These are phyloP conservation scores for Nymphalis urticae DNA, from an alignment of 2,888 invertebrate genomes.

Conservation along the genomic window DNA sequence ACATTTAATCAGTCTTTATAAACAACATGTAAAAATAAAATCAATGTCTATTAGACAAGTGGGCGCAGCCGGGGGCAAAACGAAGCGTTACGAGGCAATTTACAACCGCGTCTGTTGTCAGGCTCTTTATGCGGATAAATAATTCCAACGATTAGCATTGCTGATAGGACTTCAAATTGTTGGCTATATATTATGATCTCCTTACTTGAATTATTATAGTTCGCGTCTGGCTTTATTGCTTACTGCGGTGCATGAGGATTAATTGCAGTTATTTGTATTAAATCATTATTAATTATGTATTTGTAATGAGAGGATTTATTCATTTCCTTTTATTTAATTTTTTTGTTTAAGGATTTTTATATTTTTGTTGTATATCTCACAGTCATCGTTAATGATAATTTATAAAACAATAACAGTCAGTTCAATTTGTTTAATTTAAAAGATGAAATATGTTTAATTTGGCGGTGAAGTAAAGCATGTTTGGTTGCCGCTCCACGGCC, in stretches of 20 bases:
- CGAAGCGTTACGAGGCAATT: constrained; percentile 22
- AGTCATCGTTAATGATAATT: too few relatives aligned
- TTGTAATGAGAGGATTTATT: neutral
- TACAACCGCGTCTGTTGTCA: constrained; percentile 29
- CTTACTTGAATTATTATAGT: constrained; percentile 29
- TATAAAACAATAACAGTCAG: too few relatives aligned
- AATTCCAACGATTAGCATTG: constrained; percentile 35
- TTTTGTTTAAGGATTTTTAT: neutral
- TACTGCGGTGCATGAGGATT: constrained; percentile 8
- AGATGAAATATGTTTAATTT: too few relatives aligned
- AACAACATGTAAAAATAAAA: constrained; percentile 10
- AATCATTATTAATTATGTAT: neutral
- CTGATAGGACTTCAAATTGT: constrained; percentile 30
- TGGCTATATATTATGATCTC: constrained; percentile 32
- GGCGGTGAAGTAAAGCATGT: too few relatives aligned
- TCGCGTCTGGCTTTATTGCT: constrained; percentile 27
- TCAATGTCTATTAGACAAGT: constrained; percentile 7
- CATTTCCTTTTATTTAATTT: neutral
- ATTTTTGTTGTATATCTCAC: too few relatives aligned
- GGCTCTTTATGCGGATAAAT: constrained; percentile 34
- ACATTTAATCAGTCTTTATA: neutral
- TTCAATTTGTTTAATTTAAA: too few relatives aligned
- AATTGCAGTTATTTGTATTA: constrained; percentile 4
- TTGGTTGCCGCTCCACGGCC: too few relatives aligned
- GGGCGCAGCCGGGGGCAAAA: constrained; percentile 15